Evolutionary conservation across 2,888 invertebrate genomes (phyloP), one percentile per base, ranked within the genome.

Genomic region (Himalopsyche japonica): DNA sequence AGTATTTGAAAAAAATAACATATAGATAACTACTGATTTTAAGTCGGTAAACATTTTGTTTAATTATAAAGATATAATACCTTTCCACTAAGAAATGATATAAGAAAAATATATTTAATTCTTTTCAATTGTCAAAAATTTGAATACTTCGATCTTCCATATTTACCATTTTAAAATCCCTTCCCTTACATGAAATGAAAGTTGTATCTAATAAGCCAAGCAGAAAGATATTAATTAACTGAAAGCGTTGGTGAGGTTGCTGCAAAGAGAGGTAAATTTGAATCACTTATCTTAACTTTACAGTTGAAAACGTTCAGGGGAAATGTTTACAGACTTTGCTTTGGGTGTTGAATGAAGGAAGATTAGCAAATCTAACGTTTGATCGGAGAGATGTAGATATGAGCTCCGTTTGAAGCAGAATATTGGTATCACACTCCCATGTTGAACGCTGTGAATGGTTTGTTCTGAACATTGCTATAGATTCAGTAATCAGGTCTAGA

Each of bases 231-330:
- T 82, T 84, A 86, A 86, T 86, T 86, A 84, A 81, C 24, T 82
- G 70, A 64, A 76, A 76, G 76, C 15, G 18, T 34, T 76, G 76
- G 34, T 30, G 32, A n/a, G 34, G 76, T 34, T 76, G 57, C 57
- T n/a, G 76, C 27, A 76, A 76, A 81, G 43, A 80, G 49, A 81
- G 84, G 76, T 76, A 84, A 84, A 86, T 86, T 80, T 82, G 47
- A 86, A 85, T 85, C 86, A 85, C 85, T 86, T 86, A 86, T 86
- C 86, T 86, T 30, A 76, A 84, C 76, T 86, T 86, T 84, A 84
- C 86, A 81, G 77, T 47, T 81, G 81, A 81, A 77, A 57, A 57
- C 24, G 57, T 57, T 57, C 20, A 20, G 20, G 57, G 57, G 57
- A 57, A 57, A 57, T 57, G 57, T 57, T 57, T 20, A 57, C 57